Evolutionary conservation across 2,113 vertebrate genomes (phyloP), one percentile per base, ranked within the genome.

Genomic region (Caloenas nicobarica): DNA sequence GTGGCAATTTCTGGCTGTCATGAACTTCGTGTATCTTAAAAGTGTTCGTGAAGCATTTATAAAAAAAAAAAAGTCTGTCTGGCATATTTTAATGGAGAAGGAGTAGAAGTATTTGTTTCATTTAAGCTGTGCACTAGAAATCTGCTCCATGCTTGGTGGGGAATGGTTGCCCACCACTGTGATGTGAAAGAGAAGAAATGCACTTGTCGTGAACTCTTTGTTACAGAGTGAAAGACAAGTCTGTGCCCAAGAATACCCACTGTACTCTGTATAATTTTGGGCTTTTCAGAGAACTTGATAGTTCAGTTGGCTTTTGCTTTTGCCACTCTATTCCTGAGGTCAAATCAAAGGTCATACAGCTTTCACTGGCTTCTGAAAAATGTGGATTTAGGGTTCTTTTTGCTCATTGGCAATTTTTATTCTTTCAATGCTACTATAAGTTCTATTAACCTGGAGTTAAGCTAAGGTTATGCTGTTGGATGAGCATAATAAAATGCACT

Each of bases 391-490:
- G 29, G 61, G 44, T 66, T 42, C 17, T 4, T 50, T 51, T 89
- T 92, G n/a, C 57, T 89, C 64, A 17, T 33, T 48, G 26, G n/a
- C 38, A 56, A 34, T 83, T 93, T 96, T 89, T 66, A 65, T 80
- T 91, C 82, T 88, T 91, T 60, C 76, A 58, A 62, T 56, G 26
- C 88, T 92, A 69, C 78, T 78, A 13, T 81, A 79, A 84, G 79
- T 93, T 96, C 91, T 76, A 86, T 97, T 97, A 95, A 91, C 86
- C 70, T 83, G 34, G 91, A 95, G 81, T 94, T 97, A 95, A 95
- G 26, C 71, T 92, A 29, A 94, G 93, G 91, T 95, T 95, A 60
- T 76, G 64, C 91, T 83, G 81, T 38, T 44, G 74, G 81, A 93
- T 76, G 91, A 94, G 86, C 81, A 40, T 74, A 94, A 93, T 96